Evolutionary conservation across 2,888 invertebrate species (phyloP), one percentile per base, ranked within the genome.

Genomic region (Machimus atricapillus): DNA sequence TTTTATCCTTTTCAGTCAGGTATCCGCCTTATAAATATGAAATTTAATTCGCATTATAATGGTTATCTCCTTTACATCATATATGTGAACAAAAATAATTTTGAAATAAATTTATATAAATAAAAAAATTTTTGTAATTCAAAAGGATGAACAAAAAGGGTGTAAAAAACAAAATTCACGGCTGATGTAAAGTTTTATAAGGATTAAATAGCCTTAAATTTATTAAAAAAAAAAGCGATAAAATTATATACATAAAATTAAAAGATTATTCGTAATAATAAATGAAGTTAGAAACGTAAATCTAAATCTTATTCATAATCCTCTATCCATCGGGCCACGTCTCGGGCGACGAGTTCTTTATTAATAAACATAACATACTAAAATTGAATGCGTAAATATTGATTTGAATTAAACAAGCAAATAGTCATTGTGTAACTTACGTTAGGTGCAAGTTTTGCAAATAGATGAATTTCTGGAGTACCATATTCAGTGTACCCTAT

Each of bases 331-430:
- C 96, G 95, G 85, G 97, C 98, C 90, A 95, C 94, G 86, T 97
- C 97, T 92, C 96, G 95, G 90, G 96, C 96, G 90, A 97, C 96
- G 90, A 98, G 94, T 93, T 97, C 97, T 91, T 96, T 94, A 92
- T 98, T 98, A 90, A 98, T 94, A 93, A 96, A 96, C 93, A 97
- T 94, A 90, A 96, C 95, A 95, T 97, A 95, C 93, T 95, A 94
- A 87, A 94, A 94, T 88, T 90, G 12, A 16, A 52, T 0, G 14
- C 7, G 7, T 56, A 56, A 52, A 56, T 46, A 43, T 23, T 43
- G 2, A 76, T 27, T 37, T 0, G 16, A 31, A 27, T 14, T 6
- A 31, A 27, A 23, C 7, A 19, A 23, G 1, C 0, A 74, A 74
- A 46, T 46, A 46, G 12, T 6, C 4, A 56, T 19, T n/a, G n/a